Evolutionary conservation across 2,888 invertebrate genomes (phyloP).

Genomic region (Drosophila helvetica): DNA sequence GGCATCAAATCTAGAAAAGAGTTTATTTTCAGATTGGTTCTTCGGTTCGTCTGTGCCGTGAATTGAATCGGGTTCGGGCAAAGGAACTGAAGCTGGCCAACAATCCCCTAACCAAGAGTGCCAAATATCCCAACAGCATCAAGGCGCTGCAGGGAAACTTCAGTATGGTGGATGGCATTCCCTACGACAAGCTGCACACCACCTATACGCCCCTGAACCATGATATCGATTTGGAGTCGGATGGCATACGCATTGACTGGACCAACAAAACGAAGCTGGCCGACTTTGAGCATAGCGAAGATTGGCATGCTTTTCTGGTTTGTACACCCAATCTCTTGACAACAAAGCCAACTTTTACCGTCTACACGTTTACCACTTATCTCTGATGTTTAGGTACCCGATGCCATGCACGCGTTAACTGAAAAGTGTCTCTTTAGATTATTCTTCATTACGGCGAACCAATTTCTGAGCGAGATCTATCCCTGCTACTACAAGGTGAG

Average conservation of each 20-base stretch:
- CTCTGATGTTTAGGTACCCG: conserved; percentile 69
- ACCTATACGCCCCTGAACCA: conserved; percentile 71
- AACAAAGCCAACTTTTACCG: background rate
- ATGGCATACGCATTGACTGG: conserved; percentile 67
- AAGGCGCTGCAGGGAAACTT: conserved; percentile 74
- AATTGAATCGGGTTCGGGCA: conserved; percentile 71
- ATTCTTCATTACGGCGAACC: conserved; percentile 72
- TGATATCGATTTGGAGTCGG: conserved; percentile 64
- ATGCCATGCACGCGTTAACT: conserved; percentile 51
- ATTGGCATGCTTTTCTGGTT: conserved; percentile 78
- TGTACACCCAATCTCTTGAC: background rate
- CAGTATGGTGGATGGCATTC: conserved; percentile 71
- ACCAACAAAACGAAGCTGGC: conserved; percentile 56
- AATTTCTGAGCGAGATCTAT: conserved; percentile 72
- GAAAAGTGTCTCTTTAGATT: conserved; percentile 75
- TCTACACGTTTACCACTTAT: background rate
- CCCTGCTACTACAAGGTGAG: conserved; percentile 82
- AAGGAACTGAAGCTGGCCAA: conserved; percentile 67
- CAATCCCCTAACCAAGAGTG: conserved; percentile 73
- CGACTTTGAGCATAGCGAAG: conserved; percentile 66
- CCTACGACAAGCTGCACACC: conserved; percentile 74
- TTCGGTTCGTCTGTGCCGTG: conserved; percentile 66
- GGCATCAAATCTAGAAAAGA: accelerated
- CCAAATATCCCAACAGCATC: conserved; percentile 76
- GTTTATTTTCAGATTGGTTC: conserved; percentile 57